These are phyloP conservation scores for Lasioglossum malachurum DNA, from an alignment of 2,888 invertebrate genomes.

Conservation along the genomic window DNA sequence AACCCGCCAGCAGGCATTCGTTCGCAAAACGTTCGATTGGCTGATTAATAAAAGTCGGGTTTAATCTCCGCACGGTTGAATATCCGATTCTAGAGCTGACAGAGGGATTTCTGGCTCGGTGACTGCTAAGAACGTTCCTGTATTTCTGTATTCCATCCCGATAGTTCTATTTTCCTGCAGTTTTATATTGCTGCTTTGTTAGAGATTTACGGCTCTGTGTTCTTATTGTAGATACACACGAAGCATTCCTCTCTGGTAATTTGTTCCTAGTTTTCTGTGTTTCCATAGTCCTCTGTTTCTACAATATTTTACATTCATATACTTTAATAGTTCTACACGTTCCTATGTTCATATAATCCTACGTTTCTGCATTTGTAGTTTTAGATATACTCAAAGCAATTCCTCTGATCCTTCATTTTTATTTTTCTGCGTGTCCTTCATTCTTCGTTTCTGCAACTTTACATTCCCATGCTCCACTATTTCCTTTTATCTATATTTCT, in stretches of 20 bases:
- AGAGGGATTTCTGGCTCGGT: neutral
- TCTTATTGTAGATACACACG: neutral
- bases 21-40: neutral
- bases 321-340: neutral
- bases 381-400: neutral
- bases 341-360: neutral
- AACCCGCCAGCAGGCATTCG: neutral
- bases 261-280: neutral
- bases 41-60: constrained; percentile 1
- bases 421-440: neutral
- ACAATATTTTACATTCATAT: neutral
- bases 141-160: neutral
- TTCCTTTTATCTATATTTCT: neutral
- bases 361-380: neutral
- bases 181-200: neutral
- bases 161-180: neutral
- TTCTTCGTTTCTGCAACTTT: neutral
- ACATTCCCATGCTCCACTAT: neutral
- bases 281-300: neutral
- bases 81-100: neutral
- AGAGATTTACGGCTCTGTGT: neutral
- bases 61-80: neutral
- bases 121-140: neutral
- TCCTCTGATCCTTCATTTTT: neutral
- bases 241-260: neutral